Evolutionary conservation across 2,113 vertebrate genomes (phyloP), one percentile per base, ranked within the genome.

Genomic region (Centropus unirufus): DNA sequence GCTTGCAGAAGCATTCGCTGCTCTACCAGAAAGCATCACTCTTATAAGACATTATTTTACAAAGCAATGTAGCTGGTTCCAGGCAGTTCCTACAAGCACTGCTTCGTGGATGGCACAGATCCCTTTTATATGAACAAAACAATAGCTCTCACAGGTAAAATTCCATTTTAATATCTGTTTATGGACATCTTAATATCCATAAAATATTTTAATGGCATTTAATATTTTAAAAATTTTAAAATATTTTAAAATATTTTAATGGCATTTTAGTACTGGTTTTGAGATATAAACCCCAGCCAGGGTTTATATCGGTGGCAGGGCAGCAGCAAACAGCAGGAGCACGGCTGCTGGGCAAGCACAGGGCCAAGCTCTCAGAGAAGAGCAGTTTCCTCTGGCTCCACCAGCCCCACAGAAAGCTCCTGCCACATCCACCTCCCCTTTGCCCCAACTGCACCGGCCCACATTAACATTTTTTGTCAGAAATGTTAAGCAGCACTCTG

Each of bases 341-440:
- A 1, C 14, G 7, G 59, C 34, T 30, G 58, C 30, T 34, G 19
- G 83, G 47, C 22, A 55, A 51, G 39, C 40, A 23, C 9, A 40
- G 15, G 70, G 23, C 15, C 2, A 15, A 76, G 4, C 12, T 66
- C 59, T 32, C 16, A 47, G 16, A 47, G 58, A 67, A n/a, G 16
- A 24, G n/a, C 63, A 42, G 8, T 4, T 27, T 44, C 47, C 54
- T 14, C 11, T 7, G 24, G 24, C 26, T 13, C 36, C 32, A 27
- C 13, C 36, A 36, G n/a, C 17, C 21, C 36, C 2, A 2, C 0
- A 0, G 26, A 12, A 61, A 62, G 24, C 32, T 76, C 42, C 63
- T 5, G 3, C 0, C 0, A 30, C 13, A 1, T 4, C 59, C 59
- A 11, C 24, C 23, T 1, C 2, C 39, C 22, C 40, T 29, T 22